These are phyloP conservation scores for Karalla daura DNA, from an alignment of 2,797 vertebrate genomes.

Conservation along the genomic window DNA sequence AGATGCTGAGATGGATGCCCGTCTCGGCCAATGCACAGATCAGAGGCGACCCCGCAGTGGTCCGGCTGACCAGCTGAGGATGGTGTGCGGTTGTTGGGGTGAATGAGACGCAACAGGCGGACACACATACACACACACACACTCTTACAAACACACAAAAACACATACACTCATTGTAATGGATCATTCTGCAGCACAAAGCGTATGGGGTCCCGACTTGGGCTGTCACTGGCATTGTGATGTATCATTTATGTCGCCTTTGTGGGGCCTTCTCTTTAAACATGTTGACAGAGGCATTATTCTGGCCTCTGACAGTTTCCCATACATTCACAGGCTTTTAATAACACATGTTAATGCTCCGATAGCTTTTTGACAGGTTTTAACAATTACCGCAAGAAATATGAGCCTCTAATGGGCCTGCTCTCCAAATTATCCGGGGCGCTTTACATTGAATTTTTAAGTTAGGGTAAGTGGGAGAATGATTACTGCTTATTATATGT, in stretches of 20 bases:
- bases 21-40: conserved; percentile 67
- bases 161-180: conserved; percentile 59
- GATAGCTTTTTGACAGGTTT: conserved; percentile 69
- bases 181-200: conserved; percentile 75
- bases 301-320: conserved; percentile 75
- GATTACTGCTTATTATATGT: conserved; percentile 47
- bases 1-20: conserved; percentile 74
- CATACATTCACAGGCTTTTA: conserved; percentile 76
- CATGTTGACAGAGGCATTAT: conserved; percentile 77
- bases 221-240: conserved; percentile 78
- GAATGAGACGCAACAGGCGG: conserved; percentile 54
- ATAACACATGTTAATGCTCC: conserved; percentile 72
- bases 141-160: conserved; percentile 48
- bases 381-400: conserved; percentile 63
- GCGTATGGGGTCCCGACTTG: conserved; percentile 68
- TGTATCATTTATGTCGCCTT: conserved; percentile 81
- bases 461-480: conserved; percentile 39
- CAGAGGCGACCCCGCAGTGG: conserved; percentile 58
- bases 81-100: conserved; percentile 46
- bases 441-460: conserved; percentile 38
- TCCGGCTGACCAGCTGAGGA: conserved; percentile 58
- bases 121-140: conserved; percentile 49
- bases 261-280: conserved; percentile 68
- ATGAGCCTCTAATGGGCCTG: conserved; percentile 61
- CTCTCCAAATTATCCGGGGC: conserved; percentile 47